Percentiles rank a stretch among this genome's conserved stretches.
Conservation (phyloP, 1,140 invertebrate species). For the Solen grandis region DNA sequence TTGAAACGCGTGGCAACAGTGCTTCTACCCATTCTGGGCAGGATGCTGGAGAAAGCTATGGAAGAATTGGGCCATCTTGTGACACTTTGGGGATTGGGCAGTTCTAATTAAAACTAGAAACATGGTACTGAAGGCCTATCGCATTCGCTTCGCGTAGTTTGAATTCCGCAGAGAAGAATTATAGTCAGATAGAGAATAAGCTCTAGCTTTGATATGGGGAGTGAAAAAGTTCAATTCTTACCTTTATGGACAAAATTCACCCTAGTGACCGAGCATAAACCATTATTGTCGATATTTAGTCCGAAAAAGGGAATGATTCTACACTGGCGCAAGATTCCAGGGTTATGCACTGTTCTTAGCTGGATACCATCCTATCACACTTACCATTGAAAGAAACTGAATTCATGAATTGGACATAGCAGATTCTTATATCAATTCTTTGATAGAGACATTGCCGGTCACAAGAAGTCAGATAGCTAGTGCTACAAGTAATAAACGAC, state of each 20-base stretch:
- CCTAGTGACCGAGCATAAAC: slow-evolving; percentile 81
- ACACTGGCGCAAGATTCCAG: slow-evolving; percentile 70
- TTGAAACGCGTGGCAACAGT: too few species aligned
- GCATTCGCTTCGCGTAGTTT: slow-evolving; percentile 81
- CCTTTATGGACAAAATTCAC: slow-evolving; percentile 79
- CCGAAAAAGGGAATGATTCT: slow-evolving; percentile 72
- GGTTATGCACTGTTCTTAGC: slow-evolving; percentile 67
- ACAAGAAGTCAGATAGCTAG: background rate
- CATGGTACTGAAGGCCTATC: slow-evolving; percentile 78
- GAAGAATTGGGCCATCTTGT: too few species aligned
- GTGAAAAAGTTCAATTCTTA: slow-evolving; percentile 82
- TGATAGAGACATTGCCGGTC: slow-evolving; percentile 27
- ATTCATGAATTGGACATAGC: background rate
- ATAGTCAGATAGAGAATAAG: slow-evolving; percentile 83
- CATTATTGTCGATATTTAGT: slow-evolving; percentile 79
- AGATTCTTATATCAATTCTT: background rate
- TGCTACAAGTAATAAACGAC: slow-evolving; percentile 12
- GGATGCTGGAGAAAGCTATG: too few species aligned
- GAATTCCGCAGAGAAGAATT: slow-evolving; percentile 81
- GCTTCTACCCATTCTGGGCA: too few species aligned
- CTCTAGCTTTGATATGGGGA: slow-evolving; percentile 81
- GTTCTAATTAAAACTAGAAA: slow-evolving; percentile 80
- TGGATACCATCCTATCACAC: slow-evolving; percentile 73
- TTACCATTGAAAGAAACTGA: slow-evolving; percentile 52
- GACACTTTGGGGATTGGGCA: slow-evolving; percentile 80